phyloP scores from a whole-genome alignment of 2,113 vertebrate species.

The Aspidoscelis tigris region DNA sequence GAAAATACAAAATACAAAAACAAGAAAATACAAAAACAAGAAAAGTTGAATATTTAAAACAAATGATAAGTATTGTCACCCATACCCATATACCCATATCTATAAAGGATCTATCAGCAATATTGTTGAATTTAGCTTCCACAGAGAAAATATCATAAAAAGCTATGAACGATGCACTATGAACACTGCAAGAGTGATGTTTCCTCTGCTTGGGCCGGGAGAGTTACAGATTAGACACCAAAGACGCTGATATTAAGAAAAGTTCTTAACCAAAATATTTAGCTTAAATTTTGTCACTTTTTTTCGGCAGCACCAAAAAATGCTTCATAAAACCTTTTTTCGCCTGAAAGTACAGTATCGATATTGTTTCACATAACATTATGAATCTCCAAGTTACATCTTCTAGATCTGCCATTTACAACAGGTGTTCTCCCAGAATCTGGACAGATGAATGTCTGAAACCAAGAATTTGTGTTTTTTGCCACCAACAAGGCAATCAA shows the following conservation, averaged over 20 bases:
- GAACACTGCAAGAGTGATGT: not conserved
- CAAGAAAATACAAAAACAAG: not conserved
- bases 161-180: not conserved
- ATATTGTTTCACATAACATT: slow-evolving; percentile 11
- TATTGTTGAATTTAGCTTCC: not conserved
- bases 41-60: not conserved
- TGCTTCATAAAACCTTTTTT: not conserved
- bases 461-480: slow-evolving; percentile 30
- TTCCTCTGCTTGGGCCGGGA: not conserved
- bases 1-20: not conserved
- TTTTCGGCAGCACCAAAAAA: not conserved
- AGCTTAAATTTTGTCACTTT: too few species aligned
- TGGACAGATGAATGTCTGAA: slow-evolving; percentile 49
- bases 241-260: not conserved
- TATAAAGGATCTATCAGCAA: not conserved
- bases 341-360: not conserved
- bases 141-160: not conserved
- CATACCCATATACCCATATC: not conserved
- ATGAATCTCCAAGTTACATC: slow-evolving; percentile 47
- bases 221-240: not conserved
- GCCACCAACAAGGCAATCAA: slow-evolving; percentile 11
- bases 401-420: slow-evolving; percentile 54
- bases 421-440: slow-evolving; percentile 43
- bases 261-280: too few species aligned
- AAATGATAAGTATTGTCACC: not conserved